These are phyloP conservation scores for Gorsachius goisagi DNA, from an alignment of 2,113 vertebrate genomes.

Conservation along the genomic window DNA sequence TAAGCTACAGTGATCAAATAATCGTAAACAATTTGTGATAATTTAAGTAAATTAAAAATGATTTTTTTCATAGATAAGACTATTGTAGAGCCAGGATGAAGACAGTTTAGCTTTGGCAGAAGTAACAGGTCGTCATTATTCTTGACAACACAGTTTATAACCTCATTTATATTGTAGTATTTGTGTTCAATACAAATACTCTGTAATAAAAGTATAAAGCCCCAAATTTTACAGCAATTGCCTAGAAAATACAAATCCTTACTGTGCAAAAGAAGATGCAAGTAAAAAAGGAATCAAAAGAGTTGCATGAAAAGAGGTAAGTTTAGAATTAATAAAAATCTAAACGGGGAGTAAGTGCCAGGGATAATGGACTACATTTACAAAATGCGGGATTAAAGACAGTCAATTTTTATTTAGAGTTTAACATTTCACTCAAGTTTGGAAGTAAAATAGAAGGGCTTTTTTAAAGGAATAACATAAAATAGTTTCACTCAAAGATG, in stretches of 20 bases:
- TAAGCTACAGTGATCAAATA: not conserved
- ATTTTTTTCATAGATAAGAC: not conserved
- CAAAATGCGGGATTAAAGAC: not conserved
- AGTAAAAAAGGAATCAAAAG: not conserved
- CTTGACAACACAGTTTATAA: not conserved
- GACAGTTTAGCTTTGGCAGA: not conserved
- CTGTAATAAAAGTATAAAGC: not conserved
- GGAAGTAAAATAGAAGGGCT: not conserved
- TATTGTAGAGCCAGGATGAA: not conserved
- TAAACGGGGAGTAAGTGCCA: not conserved
- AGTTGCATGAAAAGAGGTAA: not conserved
- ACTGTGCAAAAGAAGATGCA: not conserved
- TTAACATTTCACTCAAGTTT: not conserved
- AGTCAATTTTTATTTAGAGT: not conserved
- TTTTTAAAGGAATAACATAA: not conserved
- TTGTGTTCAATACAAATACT: not conserved
- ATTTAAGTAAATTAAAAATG: not conserved
- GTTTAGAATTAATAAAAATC: not conserved
- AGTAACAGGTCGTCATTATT: not conserved
- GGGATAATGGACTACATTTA: not conserved
- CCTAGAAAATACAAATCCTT: not conserved
- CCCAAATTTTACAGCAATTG: not conserved
- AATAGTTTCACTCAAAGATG: not conserved
- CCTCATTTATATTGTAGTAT: not conserved
- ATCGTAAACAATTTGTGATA: not conserved